Base-by-base conservation (phyloP, 2,113 vertebrate species). In the Neodontobutis hainanensis region DNA sequence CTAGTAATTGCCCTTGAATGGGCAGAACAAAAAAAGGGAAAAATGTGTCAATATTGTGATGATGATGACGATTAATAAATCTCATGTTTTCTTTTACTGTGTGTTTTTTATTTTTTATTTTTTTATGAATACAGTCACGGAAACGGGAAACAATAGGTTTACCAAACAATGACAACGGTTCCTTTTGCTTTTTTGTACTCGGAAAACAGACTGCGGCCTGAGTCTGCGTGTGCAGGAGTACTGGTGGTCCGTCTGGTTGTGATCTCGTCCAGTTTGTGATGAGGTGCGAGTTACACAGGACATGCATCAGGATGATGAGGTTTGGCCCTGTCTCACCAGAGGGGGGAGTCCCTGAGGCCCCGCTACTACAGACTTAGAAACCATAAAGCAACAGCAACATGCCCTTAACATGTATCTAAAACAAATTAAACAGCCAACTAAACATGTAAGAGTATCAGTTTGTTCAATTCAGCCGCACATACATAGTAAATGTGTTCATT, bases 11-110 rank as follows among this genome's bases (percentile, higher is more conserved):
- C 86, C 90, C 84, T 88, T 58, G 73, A 48, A 81, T 58, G 55
- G 85, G 78, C 79, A 71, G 85, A 92, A 91, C 80, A 89, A 90
- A 87, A 90, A 87, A 90, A 88, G 83, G 86, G 81, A 89, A 73
- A 73, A 66, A 50, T 78, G 83, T 87, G 73, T 87, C 50, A 70
- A 61, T 87, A 72, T 88, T 72, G 79, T 88, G 79, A 61, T 87
- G 79, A 82, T 80, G 73, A 84, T 85, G 35, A 55, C 3, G 80
- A 84, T 70, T 65, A 92, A 91, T 90, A 89, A 90, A 91, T 64
- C 60, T 68, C n/a, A 65, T 84, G 75, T 85, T 89, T 87, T 88
- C 67, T 85, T 88, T 83, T 74, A 40, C 16, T 11, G 32, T 57
- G 52, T 9, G n/a, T 2, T 38, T 52, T 45, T 62, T 36, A 32